Percentiles rank a stretch among this genome's conserved stretches.
Evolutionary conservation across 2,888 invertebrate species (phyloP).

Genomic region (Linyphia triangularis): DNA sequence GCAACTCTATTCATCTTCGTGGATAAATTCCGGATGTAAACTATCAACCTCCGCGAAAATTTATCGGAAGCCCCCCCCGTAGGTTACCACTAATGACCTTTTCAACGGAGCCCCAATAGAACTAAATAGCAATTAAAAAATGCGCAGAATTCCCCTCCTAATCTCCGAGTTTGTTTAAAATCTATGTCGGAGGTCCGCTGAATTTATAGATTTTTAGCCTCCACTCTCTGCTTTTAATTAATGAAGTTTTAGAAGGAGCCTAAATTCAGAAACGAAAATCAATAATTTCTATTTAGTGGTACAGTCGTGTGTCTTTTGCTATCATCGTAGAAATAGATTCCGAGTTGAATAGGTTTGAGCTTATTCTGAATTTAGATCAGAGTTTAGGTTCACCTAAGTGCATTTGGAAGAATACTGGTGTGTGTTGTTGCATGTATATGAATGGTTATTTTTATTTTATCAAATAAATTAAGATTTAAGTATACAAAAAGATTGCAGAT

Average conservation of each 20-base stretch:
- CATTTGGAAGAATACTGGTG: too few species aligned
- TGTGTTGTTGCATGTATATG: too few species aligned
- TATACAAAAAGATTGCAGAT: too few species aligned
- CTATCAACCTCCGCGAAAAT: constrained; percentile 29
- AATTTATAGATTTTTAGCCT: constrained; percentile 52
- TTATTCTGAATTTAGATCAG: not conserved
- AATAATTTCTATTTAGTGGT: constrained; percentile 57
- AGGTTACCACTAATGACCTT: constrained; percentile 50
- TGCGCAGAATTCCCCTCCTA: constrained; percentile 25
- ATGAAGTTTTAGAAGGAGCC: constrained; percentile 33
- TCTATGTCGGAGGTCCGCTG: constrained; percentile 26
- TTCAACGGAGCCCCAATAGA: constrained; percentile 55
- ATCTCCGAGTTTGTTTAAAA: constrained; percentile 48
- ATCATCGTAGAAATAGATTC: constrained; percentile 5
- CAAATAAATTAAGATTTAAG: too few species aligned
- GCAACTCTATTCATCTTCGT: not conserved
- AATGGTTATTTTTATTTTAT: too few species aligned
- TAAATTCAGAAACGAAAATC: constrained; percentile 58
- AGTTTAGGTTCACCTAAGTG: too few species aligned
- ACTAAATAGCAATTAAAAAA: constrained; percentile 61
- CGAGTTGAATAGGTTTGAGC: not conserved
- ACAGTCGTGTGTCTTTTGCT: constrained; percentile 6
- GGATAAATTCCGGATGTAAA: not conserved
- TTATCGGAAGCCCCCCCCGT: constrained; percentile 29
- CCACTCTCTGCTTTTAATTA: constrained; percentile 33